Evolutionary conservation across 2,113 vertebrate species (phyloP).

Genomic region (Myxocyprinus asiaticus): DNA sequence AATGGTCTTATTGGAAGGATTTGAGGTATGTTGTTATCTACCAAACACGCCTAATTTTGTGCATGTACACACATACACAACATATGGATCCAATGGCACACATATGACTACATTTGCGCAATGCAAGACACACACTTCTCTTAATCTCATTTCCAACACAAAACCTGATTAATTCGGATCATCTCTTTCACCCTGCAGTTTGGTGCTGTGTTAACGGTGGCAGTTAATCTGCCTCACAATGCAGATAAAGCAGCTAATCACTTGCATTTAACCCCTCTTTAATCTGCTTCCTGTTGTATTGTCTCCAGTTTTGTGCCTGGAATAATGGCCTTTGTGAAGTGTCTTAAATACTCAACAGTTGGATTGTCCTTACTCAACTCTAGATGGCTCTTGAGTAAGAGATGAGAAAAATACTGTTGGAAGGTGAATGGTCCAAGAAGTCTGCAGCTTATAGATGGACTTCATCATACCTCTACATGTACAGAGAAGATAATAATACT

Average conservation of each 20-base stretch:
- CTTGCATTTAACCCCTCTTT: conserved; percentile 40
- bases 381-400: not conserved
- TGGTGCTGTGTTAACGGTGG: conserved; percentile 45
- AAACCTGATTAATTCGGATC: conserved; percentile 58
- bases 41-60: conserved; percentile 1
- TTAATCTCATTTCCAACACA: conserved; percentile 31
- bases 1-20: conserved; percentile 57
- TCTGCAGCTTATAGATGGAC: no score
- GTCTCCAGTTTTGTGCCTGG: conserved; percentile 51
- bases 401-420: not conserved
- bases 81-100: not conserved
- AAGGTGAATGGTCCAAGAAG: not conserved
- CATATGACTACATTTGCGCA: not conserved
- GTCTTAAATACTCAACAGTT: conserved; percentile 21
- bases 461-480: no score
- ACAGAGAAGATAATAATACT: no score
- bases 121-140: conserved; percentile 21
- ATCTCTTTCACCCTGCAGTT: conserved; percentile 57
- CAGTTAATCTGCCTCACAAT: conserved; percentile 62
- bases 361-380: conserved; percentile 11
- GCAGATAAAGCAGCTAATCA: conserved; percentile 60
- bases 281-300: conserved; percentile 61
- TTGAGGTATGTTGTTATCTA: conserved; percentile 52
- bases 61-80: not conserved
- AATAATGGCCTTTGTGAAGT: not conserved